Evolutionary conservation across 2,888 invertebrate species (phyloP).

Genomic region (Lasiommata megera): DNA sequence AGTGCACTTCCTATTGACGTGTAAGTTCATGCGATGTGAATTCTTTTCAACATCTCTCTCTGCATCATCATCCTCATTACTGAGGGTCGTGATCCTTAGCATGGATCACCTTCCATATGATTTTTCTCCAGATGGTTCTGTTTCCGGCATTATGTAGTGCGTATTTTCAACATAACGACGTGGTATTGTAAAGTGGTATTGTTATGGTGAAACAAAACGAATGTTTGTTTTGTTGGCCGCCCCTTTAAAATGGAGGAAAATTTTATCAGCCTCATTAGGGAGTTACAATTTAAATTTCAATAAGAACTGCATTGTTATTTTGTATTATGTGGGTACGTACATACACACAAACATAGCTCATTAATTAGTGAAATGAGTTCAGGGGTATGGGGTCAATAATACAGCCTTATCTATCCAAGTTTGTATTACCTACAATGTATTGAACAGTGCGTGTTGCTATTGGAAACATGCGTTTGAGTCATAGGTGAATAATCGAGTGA

Average conservation of each 20-base stretch:
- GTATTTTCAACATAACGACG: slow-evolving; percentile 6
- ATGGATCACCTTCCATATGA: too few species aligned
- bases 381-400: background rate
- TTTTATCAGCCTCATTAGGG: slow-evolving; percentile 24
- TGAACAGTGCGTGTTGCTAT: too few species aligned
- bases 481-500: too few species aligned
- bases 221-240: slow-evolving; percentile 13
- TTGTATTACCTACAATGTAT: too few species aligned
- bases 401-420: background rate
- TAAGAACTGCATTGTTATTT: slow-evolving; percentile 2
- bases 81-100: too few species aligned
- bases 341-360: background rate
- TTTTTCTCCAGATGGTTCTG: too few species aligned
- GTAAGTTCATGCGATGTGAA: too few species aligned
- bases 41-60: too few species aligned
- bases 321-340: slow-evolving; percentile 3
- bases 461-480: too few species aligned
- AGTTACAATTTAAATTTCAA: slow-evolving; percentile 7
- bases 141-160: too few species aligned
- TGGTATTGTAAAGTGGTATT: slow-evolving; percentile 13
- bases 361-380: slow-evolving; percentile 8
- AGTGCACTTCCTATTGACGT: too few species aligned
- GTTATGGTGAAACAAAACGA: slow-evolving; percentile 16
- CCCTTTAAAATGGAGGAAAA: slow-evolving; percentile 24
- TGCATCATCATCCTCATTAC: too few species aligned